A percentile compares a stretch with the other conserved stretches of the same genome.
Evolutionary conservation across 30 jellyfish, hydroid and myxozoan genomes (phyloP).

Genomic region (Aurelia aurita complex sp. Pacific): DNA sequence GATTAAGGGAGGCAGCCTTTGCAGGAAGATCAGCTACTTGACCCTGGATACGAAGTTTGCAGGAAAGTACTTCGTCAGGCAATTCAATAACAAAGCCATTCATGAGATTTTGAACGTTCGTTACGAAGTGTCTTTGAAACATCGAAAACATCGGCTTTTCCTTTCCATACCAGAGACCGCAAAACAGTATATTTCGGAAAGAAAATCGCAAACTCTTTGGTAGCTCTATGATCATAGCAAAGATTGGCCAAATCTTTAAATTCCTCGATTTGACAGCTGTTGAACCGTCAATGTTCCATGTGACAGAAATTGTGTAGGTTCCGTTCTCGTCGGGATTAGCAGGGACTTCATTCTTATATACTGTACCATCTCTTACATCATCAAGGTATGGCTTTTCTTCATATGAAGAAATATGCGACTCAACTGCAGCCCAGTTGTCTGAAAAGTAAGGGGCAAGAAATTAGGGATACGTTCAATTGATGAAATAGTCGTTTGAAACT

Average conservation of each 20-base stretch:
- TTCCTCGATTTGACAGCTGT: neutral
- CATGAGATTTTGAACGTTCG: neutral
- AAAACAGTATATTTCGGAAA: too few species aligned
- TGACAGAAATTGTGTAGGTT: neutral
- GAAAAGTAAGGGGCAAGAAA: neutral
- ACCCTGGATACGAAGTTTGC: conserved; percentile 5
- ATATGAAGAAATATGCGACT: neutral
- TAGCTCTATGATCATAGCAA: neutral
- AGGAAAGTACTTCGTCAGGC: neutral
- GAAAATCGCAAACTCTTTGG: too few species aligned
- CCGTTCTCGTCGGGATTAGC: neutral
- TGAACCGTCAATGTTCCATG: conserved; percentile 9
- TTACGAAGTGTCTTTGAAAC: neutral
- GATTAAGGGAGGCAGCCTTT: conserved; percentile 3
- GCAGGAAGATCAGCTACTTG: conserved; percentile 2
- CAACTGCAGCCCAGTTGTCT: neutral
- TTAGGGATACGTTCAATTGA: neutral
- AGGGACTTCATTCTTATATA: neutral
- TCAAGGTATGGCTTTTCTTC: neutral
- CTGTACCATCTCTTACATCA: neutral
- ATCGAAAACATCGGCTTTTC: neutral
- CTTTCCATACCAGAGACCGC: conserved; percentile 2
- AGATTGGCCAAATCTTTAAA: neutral
- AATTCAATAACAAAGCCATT: neutral
- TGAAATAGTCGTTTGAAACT: too few species aligned